Evolutionary conservation across 2,888 invertebrate genomes (phyloP), one percentile per base, ranked within the genome.

Genomic region (Dexiosoma caninum): DNA sequence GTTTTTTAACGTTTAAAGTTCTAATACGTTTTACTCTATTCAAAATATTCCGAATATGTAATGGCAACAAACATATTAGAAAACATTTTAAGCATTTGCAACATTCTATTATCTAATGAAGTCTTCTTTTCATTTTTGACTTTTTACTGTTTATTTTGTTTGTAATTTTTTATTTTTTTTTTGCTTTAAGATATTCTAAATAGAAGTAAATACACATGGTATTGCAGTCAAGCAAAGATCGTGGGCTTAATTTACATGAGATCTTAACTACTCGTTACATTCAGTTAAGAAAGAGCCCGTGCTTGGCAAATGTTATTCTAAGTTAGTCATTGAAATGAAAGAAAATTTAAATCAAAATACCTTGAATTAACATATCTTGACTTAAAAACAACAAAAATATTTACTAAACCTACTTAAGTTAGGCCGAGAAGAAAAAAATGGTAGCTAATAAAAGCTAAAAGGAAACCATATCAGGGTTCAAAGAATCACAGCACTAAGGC

Each of bases 241-340:
- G 80, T 81, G 80, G 80, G 80, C 76, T 81, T 77, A 76, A 81
- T 81, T 81, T 81, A 81, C 80, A 81, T 81, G 80, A 76, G 80
- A 81, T 81, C 80, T 81, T 76, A 81, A 76, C 80, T 62, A 35
- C 62, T 60, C 51, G 60, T 80, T 70, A 16, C 14, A 46, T 59
- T 60, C 69, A 30, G 37, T 60, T 72, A 32, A 23, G n/a, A n/a
- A 60, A 72, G 37, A 67, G 66, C 60, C 72, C 44, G 37, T 67
- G 64, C 44, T 67, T 67, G 16, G 66, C 23, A 12, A 57, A 72
- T 49, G 14, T 40, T 44, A 72, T 55, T 51, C 76, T 77, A 76
- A 76, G 76, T 81, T 81, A 81, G 76, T 77, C 72, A 81, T 81
- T 81, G 76, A 76, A 81, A 81, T 72, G 66, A 66, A 80, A 76